Evolutionary conservation across 2,888 invertebrate genomes (phyloP), one percentile per base, ranked within the genome.

Genomic region (Pyrrhosoma nymphula): DNA sequence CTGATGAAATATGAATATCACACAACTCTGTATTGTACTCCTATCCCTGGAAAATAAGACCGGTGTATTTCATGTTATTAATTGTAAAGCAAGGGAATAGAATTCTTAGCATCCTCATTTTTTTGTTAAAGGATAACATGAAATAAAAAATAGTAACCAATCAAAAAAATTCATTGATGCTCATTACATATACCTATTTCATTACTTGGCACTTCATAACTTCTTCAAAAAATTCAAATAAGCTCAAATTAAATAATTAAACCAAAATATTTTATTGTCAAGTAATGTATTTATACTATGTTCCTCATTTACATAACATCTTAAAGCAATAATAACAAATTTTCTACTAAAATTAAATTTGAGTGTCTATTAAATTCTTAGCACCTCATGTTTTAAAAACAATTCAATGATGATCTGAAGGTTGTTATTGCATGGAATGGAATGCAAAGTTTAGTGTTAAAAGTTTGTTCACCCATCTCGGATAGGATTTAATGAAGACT

Each of bases 381-480:
- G 55, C 56, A 56, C 89, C 89, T 89, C 47, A 89, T 56, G 55
- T 47, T 89, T 88, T 47, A n/a, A 89, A 89, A 89, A 35, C 82
- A 82, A 82, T 82, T 35, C 82, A 82, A 82, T 82, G 82, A 82
- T 82, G 82, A 82, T 82, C n/a, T 82, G 82, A 82, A 82, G 82
- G 82, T 82, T 82, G 16, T 63, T 93, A 93, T 69, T 93, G 69
- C 93, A 93, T 93, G 69, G n/a, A 60, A 69, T 39, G 39, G 93
- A 75, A 75, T 75, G 60, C 35, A 69, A 47, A 91, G 55, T 91
- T 55, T 93, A 75, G 16, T 14, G n/a, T 35, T 93, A 93, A 93
- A 91, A 93, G 10, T 93, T 75, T 93, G 39, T 93, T 93, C 30
- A 91, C 91, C 60, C 91, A 93, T 93, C 93, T 93, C 93, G 69